These are phyloP conservation scores for Corythornis madagascariensis DNA, from an alignment of 2,113 vertebrate genomes.

Conservation along the genomic window DNA sequence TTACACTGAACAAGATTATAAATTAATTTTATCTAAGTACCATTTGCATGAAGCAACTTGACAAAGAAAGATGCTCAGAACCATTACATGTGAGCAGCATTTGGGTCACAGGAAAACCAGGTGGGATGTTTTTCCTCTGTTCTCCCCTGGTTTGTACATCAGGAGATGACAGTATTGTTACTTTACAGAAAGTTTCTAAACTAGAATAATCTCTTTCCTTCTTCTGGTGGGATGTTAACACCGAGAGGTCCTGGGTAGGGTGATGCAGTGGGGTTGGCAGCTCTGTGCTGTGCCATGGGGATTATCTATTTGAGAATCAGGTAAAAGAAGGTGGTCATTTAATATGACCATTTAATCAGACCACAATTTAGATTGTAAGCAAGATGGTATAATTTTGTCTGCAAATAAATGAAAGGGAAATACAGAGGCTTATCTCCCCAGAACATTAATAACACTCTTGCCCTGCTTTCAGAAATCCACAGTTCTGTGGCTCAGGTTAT, in stretches of 20 bases:
- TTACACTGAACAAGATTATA: background rate
- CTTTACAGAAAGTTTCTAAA: background rate
- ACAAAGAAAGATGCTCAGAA: background rate
- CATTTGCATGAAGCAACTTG: background rate
- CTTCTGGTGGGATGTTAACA: background rate
- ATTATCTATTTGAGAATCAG: background rate
- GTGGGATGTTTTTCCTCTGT: background rate
- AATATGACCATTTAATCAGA: background rate
- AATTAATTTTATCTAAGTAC: background rate
- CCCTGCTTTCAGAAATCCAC: background rate
- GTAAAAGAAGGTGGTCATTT: background rate
- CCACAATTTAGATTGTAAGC: background rate
- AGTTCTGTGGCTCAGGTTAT: rapidly evolving
- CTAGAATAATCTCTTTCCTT: background rate
- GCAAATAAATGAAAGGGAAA: background rate
- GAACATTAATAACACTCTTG: background rate
- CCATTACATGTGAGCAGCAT: rapidly evolving
- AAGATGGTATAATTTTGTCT: background rate
- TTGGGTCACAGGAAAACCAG: background rate
- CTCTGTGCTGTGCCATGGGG: rapidly evolving
- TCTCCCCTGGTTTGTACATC: background rate
- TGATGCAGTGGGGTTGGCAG: rapidly evolving
- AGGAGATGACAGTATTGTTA: background rate
- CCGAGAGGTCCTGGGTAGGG: background rate
- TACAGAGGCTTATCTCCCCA: background rate